These are phyloP conservation scores for Scomber colias DNA, from an alignment of 2,113 vertebrate species.

Conservation along the genomic window DNA sequence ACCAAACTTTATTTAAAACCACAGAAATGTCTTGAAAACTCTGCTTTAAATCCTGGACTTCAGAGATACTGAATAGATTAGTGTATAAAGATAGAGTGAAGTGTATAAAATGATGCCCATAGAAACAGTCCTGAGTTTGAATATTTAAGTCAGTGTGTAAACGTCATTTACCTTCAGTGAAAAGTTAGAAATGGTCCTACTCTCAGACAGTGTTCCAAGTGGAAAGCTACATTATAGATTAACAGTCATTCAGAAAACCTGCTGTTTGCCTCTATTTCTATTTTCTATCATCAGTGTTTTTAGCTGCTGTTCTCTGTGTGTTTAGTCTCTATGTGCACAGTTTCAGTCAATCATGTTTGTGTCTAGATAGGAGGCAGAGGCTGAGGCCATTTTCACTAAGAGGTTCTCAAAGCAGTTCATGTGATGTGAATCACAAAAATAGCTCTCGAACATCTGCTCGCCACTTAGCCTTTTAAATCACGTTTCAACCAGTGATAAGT, in stretches of 20 bases:
- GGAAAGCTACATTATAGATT: too few relatives aligned
- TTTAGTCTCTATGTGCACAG: background rate
- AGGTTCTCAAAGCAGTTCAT: constrained; percentile 45
- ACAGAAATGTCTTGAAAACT: too few relatives aligned
- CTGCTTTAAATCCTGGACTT: too few relatives aligned
- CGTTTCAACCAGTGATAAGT: constrained; percentile 39
- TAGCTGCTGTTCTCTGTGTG: background rate
- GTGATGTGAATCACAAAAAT: constrained; percentile 42
- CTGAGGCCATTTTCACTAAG: constrained; percentile 43
- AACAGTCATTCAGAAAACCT: background rate
- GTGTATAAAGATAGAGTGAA: too few relatives aligned
- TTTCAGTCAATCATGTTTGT: constrained; percentile 31
- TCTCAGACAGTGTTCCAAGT: too few relatives aligned
- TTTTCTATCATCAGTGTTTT: background rate
- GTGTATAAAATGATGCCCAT: too few relatives aligned
- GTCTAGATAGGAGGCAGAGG: constrained; percentile 8
- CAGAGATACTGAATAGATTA: too few relatives aligned
- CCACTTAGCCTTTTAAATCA: constrained; percentile 36
- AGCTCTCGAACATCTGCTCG: constrained; percentile 49
- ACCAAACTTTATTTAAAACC: too few relatives aligned
- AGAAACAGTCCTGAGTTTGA: too few relatives aligned
- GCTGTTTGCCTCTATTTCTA: background rate
- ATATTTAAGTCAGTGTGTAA: too few relatives aligned
- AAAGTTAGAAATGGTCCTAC: too few relatives aligned
- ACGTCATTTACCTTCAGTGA: too few relatives aligned